phyloP scores from a whole-genome alignment of 2,113 vertebrate genomes.

The Coptodon bakossiorum region DNA sequence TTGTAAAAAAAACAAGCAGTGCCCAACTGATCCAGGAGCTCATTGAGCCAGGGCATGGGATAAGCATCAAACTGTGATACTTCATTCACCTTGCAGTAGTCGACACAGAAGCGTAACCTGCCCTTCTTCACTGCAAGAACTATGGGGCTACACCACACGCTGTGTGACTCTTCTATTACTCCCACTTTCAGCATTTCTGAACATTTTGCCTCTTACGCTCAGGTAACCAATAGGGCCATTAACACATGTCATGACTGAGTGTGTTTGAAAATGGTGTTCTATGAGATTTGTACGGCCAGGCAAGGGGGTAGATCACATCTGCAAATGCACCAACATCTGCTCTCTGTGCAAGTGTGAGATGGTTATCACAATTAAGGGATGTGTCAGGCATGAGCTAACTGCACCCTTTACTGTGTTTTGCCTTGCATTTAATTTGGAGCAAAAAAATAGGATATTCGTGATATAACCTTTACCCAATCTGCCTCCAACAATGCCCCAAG shows the following conservation, averaged over 20 bases:
- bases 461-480: not conserved
- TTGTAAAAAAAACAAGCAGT: not conserved
- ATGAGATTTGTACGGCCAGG: not conserved
- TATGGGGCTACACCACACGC: not conserved
- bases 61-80: not conserved
- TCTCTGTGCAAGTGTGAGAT: not conserved
- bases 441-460: not conserved
- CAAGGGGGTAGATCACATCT: not conserved
- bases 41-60: not conserved
- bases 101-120: not conserved
- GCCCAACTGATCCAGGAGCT: not conserved
- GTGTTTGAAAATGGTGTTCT: not conserved
- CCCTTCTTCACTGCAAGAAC: not conserved
- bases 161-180: not conserved
- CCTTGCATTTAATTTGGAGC: not conserved
- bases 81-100: not conserved
- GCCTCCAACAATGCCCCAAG: not conserved
- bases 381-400: not conserved
- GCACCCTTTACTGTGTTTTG: not conserved
- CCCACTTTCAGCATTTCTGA: not conserved
- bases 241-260: not conserved
- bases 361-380: not conserved
- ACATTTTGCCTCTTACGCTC: not conserved
- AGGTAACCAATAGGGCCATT: not conserved
- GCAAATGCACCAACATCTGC: not conserved